Evolutionary conservation across 2,888 invertebrate species (phyloP), one percentile per base, ranked within the genome.

Genomic region (Xestobium rufovillosum): DNA sequence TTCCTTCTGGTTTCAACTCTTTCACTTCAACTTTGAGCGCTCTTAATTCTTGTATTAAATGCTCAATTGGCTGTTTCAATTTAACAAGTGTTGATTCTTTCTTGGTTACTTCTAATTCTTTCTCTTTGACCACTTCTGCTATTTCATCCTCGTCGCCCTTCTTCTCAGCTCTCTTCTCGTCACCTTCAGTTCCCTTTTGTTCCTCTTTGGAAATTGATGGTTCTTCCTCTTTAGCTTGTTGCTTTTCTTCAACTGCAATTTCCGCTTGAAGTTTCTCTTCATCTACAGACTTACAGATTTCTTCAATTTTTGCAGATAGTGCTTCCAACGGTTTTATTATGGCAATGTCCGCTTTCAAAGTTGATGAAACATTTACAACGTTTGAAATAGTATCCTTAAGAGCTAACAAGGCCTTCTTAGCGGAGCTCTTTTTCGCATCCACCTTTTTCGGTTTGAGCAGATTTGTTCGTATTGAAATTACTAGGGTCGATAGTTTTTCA

Each of bases 341-440:
- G 28, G 35, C 8, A 25, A 15, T 29, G 35, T 33, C 26, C 15
- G 31, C 19, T 31, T 41, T 27, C 34, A 34, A n/a, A 16, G 14
- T 31, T 16, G 16, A 8, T 28, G 35, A 30, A 11, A 26, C n/a
- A 23, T 26, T 23, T 8, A 29, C 10, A 23, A 47, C 26, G 28
- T 29, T 34, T 17, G 37, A 32, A 13, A 51, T 35, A n/a, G 35
- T 25, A 17, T 40, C 33, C 43, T 51, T 51, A 8, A 48, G 11
- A 29, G 38, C 35, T 12, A 19, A 10, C 27, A 50, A 15, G 14
- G 48, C 47, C 14, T 39, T 36, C 10, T 40, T 35, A 8, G 42
- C 12, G 38, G 43, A 36, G 17, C 41, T 28, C 30, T 30, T 39
- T 23, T 38, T 27, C 26, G 34, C 3, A 4, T 15, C 16, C 11